Evolutionary conservation across 1,140 invertebrate genomes (phyloP).

Genomic region (Medauroidea extradentata): DNA sequence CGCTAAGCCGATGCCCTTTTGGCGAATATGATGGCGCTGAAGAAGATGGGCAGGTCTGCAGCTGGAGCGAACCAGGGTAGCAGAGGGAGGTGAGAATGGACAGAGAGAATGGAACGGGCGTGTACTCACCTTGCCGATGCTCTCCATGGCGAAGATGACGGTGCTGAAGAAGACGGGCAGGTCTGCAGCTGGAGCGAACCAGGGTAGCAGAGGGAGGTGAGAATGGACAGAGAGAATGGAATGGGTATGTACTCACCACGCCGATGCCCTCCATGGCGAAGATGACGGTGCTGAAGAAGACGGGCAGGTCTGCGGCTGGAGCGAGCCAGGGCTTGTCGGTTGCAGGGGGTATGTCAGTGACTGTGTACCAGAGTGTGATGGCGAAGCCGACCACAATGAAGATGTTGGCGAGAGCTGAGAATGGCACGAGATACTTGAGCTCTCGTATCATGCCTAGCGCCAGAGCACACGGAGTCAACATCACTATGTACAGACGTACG

Average conservation of each 20-base stretch:
- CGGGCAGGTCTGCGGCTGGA: constrained; percentile 14
- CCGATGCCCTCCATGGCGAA: constrained; percentile 80
- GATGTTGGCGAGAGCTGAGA: constrained; percentile 65
- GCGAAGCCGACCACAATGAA: constrained; percentile 61
- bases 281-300: constrained; percentile 59
- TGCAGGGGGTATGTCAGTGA: constrained; percentile 39
- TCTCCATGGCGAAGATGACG: constrained; percentile 24
- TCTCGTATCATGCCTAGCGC: constrained; percentile 62
- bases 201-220: neutral
- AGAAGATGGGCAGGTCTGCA: neutral
- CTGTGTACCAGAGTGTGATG: constrained; percentile 70
- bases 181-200: neutral
- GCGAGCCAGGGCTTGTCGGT: neutral
- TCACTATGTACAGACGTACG: constrained; percentile 51
- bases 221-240: neutral
- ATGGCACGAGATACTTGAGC: constrained; percentile 68
- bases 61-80: neutral
- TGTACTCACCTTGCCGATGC: constrained; percentile 57
- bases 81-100: neutral
- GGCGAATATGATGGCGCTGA: too few species aligned
- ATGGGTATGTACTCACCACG: constrained; percentile 51
- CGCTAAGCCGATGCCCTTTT: constrained; percentile 56
- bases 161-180: neutral
- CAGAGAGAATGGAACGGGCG: neutral
- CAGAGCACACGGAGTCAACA: constrained; percentile 55